These are phyloP conservation scores for Naso thynnoides DNA, from an alignment of 2,797 vertebrate genomes.

Conservation along the genomic window DNA sequence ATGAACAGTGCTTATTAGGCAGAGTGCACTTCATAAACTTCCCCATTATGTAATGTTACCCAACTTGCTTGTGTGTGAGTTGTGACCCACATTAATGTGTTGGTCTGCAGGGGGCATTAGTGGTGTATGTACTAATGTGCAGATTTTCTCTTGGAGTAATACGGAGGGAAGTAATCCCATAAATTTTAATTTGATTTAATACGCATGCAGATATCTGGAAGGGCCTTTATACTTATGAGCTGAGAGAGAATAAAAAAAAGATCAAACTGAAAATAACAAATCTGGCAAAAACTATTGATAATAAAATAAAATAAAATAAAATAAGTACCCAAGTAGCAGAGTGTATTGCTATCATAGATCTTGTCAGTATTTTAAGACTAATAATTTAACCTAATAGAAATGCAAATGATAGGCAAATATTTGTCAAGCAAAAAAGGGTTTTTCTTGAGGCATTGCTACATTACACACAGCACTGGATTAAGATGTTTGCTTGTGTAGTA, in stretches of 20 bases:
- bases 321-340: background rate
- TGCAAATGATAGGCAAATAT: background rate
- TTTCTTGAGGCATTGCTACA: background rate
- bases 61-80: background rate
- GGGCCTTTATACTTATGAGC: background rate
- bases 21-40: background rate
- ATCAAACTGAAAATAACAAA: background rate
- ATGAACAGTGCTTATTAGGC: background rate
- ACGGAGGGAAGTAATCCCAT: background rate
- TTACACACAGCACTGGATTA: background rate
- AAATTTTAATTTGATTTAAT: background rate
- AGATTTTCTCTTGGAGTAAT: background rate
- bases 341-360: background rate
- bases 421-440: background rate
- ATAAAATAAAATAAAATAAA: background rate
- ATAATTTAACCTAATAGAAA: background rate
- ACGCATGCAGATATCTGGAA: background rate
- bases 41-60: background rate
- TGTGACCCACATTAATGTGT: background rate
- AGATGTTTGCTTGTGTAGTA: background rate
- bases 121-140: background rate
- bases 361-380: background rate
- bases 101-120: constrained; percentile 3
- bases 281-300: background rate
- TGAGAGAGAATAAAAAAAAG: background rate